Percentiles rank a stretch among this genome's conserved stretches.
Evolutionary conservation across 1,140 invertebrate species (phyloP).

Genomic region (Temnothorax nylanderi): DNA sequence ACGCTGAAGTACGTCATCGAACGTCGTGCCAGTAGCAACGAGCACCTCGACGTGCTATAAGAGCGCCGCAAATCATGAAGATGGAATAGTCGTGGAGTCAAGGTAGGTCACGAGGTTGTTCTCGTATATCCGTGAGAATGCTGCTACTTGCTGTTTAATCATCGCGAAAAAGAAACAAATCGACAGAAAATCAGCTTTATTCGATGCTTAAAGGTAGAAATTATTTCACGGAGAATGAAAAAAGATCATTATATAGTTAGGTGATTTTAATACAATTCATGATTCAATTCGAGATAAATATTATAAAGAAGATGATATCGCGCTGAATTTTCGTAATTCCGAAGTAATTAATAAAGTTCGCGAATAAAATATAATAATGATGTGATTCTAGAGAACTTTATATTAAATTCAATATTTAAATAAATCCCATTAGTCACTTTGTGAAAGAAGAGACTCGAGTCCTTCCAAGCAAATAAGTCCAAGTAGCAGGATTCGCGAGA

Average conservation of each 20-base stretch:
- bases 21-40: background rate
- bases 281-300: background rate
- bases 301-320: background rate
- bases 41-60: background rate
- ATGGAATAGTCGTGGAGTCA: background rate
- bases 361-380: background rate
- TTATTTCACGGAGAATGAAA: background rate
- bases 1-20: background rate
- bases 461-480: background rate
- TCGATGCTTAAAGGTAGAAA: background rate
- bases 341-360: background rate
- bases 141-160: slow-evolving; percentile 41
- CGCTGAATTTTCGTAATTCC: background rate
- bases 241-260: background rate
- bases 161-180: slow-evolving; percentile 6
- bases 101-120: slow-evolving; percentile 13
- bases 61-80: slow-evolving; percentile 2
- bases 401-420: slow-evolving; percentile 27
- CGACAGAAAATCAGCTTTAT: background rate
- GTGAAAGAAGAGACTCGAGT: background rate
- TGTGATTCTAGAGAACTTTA: background rate
- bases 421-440: background rate
- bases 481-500: slow-evolving; percentile 38
- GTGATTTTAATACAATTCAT: background rate
- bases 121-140: background rate